These are phyloP conservation scores for Lepidochrysops patricia DNA, from an alignment of 2,888 invertebrate species.

Conservation along the genomic window DNA sequence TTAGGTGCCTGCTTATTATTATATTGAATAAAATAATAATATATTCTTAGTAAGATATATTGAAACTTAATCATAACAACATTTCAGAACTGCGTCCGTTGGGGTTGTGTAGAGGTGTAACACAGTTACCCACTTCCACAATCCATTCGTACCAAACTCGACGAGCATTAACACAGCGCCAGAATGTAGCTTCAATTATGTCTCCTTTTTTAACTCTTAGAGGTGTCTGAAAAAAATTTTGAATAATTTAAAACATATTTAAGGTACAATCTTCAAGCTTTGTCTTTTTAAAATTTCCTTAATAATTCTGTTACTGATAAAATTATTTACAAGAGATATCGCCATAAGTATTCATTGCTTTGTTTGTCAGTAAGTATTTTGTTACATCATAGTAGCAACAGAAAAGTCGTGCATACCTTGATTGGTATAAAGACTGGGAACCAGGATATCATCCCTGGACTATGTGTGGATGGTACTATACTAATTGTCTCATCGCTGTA, in stretches of 20 bases:
- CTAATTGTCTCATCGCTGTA: conserved; percentile 91
- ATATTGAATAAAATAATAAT: neutral
- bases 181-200: conserved; percentile 85
- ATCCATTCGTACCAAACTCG: conserved; percentile 99
- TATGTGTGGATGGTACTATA: conserved; percentile 91
- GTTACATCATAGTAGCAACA: neutral
- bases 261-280: too few species aligned
- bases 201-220: conserved; percentile 81
- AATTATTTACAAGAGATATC: conserved; percentile 13
- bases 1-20: too few species aligned
- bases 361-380: conserved; percentile 17
- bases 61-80: conserved; percentile 46
- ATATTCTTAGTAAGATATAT: neutral
- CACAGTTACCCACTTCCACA: conserved; percentile 49
- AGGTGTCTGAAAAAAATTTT: conserved; percentile 75
- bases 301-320: too few species aligned
- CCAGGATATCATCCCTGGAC: conserved; percentile 97
- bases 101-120: conserved; percentile 50
- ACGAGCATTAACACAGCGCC: conserved; percentile 85
- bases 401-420: conserved; percentile 77
- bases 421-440: conserved; percentile 97
- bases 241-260: conserved; percentile 12
- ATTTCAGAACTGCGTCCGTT: conserved; percentile 64
- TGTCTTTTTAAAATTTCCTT: too few species aligned
- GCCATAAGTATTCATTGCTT: too few species aligned